Evolutionary conservation across 1,140 invertebrate species (phyloP), one percentile per base, ranked within the genome.

Genomic region (Trachelipus rathkii): DNA sequence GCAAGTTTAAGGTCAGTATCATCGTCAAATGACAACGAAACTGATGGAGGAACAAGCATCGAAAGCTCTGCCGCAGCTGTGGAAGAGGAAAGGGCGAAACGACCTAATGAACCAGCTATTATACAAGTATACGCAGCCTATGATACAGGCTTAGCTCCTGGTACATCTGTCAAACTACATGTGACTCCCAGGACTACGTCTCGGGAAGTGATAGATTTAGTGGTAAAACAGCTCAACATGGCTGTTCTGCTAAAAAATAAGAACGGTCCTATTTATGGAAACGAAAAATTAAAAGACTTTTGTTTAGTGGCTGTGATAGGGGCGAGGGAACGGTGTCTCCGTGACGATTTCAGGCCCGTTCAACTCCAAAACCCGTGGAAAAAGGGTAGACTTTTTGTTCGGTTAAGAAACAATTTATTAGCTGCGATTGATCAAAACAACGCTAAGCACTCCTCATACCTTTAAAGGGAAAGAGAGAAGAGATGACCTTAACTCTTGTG

Each of bases 361-460:
- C 91, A 95, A 81, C 85, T 98, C 33, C 95, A 97, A 83, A 95
- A 95, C 85, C 95, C 95, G 0, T 98, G 96, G 96, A 92, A 93
- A 73, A 94, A 94, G 83, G 95, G 96, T 0, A 87, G 93, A 21
- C 86, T 98, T 44, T 97, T 95, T 85, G 94, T 98, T 0, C 86
- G 95, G 43, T 91, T 93, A 82, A 95, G 94, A 84, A 92, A 93
- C 81, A 93, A 95, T 82, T 90, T 95, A 4, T 85, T 95, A 11
- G 93, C 94, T 0, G 94, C 94, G 11, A 87, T 95, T 6, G 92
- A 95, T 82, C 93, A 95, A 66, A 84, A 84, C 87, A 70, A 84
- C 84, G 82, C 85, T 92, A 8, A 83, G 84, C 2, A 83, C 71
- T 3, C 50, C 19, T 60, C 50, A 15, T 60, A 60, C 50, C 50